A percentile compares a stretch with the other conserved stretches of the same genome.
Evolutionary conservation across 2,113 vertebrate genomes (phyloP).

Genomic region (Osmerus mordax): DNA sequence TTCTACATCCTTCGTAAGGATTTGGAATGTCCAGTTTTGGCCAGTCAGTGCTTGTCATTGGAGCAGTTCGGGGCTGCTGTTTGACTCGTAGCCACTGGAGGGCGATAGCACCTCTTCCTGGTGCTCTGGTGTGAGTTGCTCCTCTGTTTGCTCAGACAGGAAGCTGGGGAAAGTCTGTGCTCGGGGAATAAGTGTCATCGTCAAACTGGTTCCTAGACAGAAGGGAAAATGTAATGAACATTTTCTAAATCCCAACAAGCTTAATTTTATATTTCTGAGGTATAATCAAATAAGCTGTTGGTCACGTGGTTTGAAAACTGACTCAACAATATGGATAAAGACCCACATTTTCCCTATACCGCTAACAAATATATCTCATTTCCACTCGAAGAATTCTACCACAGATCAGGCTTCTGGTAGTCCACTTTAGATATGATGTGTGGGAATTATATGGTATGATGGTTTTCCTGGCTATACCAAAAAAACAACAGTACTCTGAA

Average conservation of each 20-base stretch:
- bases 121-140: conserved; percentile 45
- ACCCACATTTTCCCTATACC: too few species aligned
- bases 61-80: conserved; percentile 81
- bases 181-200: conserved; percentile 84
- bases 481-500: neutral
- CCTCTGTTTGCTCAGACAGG: conserved; percentile 79
- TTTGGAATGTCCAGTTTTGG: conserved; percentile 63
- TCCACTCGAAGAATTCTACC: too few species aligned
- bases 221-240: neutral
- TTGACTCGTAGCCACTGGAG: conserved; percentile 82
- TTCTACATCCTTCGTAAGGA: conserved; percentile 64
- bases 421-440: too few species aligned
- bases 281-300: too few species aligned
- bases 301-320: too few species aligned
- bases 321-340: too few species aligned
- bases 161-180: conserved; percentile 96
- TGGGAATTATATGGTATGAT: too few species aligned
- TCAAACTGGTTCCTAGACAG: conserved; percentile 75
- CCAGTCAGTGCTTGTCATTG: conserved; percentile 78
- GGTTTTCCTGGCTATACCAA: neutral
- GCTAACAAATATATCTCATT: too few species aligned
- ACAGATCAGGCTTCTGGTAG: too few species aligned
- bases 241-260: too few species aligned
- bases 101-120: conserved; percentile 79
- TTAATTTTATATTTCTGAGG: too few species aligned